Base-by-base conservation (phyloP, 2,797 vertebrate genomes). In the Anomalospiza imberbis region DNA sequence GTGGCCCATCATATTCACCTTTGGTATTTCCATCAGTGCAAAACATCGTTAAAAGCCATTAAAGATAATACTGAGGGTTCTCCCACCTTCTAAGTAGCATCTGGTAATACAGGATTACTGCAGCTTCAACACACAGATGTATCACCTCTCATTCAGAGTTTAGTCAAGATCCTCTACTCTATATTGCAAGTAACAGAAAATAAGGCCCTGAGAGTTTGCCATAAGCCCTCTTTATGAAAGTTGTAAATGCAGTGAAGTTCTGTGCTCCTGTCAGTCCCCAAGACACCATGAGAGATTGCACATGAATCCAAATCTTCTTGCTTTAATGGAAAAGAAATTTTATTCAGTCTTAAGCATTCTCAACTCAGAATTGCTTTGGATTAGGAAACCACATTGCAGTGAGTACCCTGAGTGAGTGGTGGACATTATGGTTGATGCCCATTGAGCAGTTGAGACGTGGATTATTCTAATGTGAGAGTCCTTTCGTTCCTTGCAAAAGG, bases 151-250 rank as follows among this genome's bases (percentile, higher is more conserved):
- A 36, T 21, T 55, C 25, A 40, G 36, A 18, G 26, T 45, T 82
- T 68, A 34, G 48, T 67, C 17, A 60, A 44, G 10, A 14, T 71
- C 19, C 29, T 70, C 45, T 70, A 28, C n/a, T 62, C 36, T 51
- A 3, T 20, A 24, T 18, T n/a, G 36, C 53, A 24, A 40, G 12
- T 24, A 48, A 61, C 11, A 71, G 38, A 76, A 73, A 88, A 67
- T 12, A 77, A 73, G 6, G 31, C 32, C 32, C 36, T 31, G 6
- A 17, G 20, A 32, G 7, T 78, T 88, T 57, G 24, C n/a, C 34
- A 50, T 0, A 1, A 36, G 93, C 98, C 97, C 95, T 98, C 96
- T 97, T 97, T 98, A 91, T 98, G 98, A 96, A 98, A 98, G 72
- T 93, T 97, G 53, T 98, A 97, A 32, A 94, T 80, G 34, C 97